phyloP scores from a whole-genome alignment of 2,888 invertebrate species.

The Myathropa florea region DNA sequence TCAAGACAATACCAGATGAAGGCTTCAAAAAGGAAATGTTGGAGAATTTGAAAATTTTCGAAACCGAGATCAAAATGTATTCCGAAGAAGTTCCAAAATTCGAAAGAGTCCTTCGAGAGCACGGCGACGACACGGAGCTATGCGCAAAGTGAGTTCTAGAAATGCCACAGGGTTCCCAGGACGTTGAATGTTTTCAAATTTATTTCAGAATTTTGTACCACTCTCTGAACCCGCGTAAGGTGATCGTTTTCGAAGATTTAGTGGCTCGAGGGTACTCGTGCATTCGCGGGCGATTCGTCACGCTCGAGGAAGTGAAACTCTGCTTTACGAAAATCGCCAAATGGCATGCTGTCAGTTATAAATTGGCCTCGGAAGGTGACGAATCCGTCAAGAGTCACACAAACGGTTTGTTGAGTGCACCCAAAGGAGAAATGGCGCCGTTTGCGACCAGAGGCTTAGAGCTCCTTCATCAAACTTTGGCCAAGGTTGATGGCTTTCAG shows the following conservation, averaged over 20 bases:
- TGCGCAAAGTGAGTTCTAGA: slow-evolving; percentile 58
- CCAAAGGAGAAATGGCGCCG: slow-evolving; percentile 6
- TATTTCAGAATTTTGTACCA: slow-evolving; percentile 38
- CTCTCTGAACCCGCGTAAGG: slow-evolving; percentile 26
- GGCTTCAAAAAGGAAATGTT: slow-evolving; percentile 68
- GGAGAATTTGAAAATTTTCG: slow-evolving; percentile 46
- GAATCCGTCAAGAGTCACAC: background rate
- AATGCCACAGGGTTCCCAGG: background rate
- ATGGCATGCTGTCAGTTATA: slow-evolving; percentile 71
- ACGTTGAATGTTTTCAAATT: background rate
- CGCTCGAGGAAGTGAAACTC: slow-evolving; percentile 39
- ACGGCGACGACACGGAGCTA: slow-evolving; percentile 61
- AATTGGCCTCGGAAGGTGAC: slow-evolving; percentile 48
- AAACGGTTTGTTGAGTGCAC: slow-evolving; percentile 7
- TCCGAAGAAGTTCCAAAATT: slow-evolving; percentile 66
- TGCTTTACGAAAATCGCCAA: slow-evolving; percentile 65
- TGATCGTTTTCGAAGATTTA: slow-evolving; percentile 67
- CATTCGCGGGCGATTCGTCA: slow-evolving; percentile 49
- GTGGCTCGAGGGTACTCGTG: slow-evolving; percentile 48
- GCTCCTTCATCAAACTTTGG: background rate
- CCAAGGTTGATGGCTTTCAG: background rate
- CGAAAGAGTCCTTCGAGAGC: slow-evolving; percentile 56
- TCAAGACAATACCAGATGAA: slow-evolving; percentile 71
- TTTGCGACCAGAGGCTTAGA: slow-evolving; percentile 8
- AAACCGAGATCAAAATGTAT: slow-evolving; percentile 70